Conservation (phyloP, 1,140 invertebrate genomes). For the Bombus difficillimus region DNA sequence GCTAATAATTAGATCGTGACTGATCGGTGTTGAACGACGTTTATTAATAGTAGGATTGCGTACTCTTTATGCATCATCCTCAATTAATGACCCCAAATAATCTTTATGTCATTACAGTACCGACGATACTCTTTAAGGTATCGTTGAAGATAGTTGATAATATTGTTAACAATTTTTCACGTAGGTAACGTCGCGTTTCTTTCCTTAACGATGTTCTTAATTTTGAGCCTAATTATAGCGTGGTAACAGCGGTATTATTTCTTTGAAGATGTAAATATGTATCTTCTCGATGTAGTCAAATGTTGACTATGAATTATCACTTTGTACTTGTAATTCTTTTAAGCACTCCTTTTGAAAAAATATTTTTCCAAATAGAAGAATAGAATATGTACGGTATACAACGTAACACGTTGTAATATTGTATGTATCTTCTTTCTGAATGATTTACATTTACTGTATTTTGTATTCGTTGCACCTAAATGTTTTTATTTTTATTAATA, state of each 20-base stretch:
- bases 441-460: not conserved
- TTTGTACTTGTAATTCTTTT: not conserved
- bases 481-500: too few relatives aligned
- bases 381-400: not conserved
- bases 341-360: not conserved
- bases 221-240: not conserved
- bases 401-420: not conserved
- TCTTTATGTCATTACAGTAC: not conserved
- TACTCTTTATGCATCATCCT: not conserved
- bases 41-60: constrained; percentile 61
- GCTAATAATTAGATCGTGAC: constrained; percentile 74
- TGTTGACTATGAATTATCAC: not conserved
- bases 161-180: too few relatives aligned
- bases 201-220: not conserved
- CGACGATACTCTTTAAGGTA: not conserved
- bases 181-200: not conserved
- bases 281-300: not conserved
- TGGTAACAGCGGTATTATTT: not conserved
- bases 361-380: not conserved
- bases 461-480: too few relatives aligned
- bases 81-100: constrained; percentile 26
- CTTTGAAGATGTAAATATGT: not conserved
- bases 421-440: not conserved
- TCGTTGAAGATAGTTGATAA: not conserved
- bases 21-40: constrained; percentile 41